phyloP scores from a whole-genome alignment of 2,888 invertebrate genomes.

The Drosophila mettleri region DNA sequence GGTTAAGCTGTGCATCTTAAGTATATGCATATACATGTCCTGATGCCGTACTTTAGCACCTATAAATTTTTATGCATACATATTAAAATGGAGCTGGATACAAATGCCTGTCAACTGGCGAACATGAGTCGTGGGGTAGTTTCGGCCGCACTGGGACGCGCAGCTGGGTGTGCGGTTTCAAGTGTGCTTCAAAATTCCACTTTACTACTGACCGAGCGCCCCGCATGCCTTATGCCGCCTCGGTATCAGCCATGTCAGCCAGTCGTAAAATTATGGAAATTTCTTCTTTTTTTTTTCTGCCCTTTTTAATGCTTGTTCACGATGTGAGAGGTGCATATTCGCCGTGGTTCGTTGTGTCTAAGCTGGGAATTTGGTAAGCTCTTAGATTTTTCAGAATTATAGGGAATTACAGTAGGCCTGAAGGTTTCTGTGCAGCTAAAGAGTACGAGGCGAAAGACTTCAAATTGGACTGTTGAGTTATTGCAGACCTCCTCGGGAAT shows the following conservation, averaged over 20 bases:
- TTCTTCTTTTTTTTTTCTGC: slow-evolving; percentile 63
- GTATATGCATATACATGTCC: slow-evolving; percentile 69
- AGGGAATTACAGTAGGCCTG: too few relatives aligned
- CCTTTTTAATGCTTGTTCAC: neutral
- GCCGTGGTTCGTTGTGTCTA: too few relatives aligned
- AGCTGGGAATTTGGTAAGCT: too few relatives aligned
- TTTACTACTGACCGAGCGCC: slow-evolving; percentile 54
- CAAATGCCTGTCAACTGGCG: slow-evolving; percentile 56
- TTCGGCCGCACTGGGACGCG: slow-evolving; percentile 9
- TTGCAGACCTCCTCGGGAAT: too few relatives aligned
- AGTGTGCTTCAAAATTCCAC: slow-evolving; percentile 63
- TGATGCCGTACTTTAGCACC: slow-evolving; percentile 73
- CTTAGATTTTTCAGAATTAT: too few relatives aligned
- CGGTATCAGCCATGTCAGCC: slow-evolving; percentile 43
- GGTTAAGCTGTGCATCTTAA: slow-evolving; percentile 44
- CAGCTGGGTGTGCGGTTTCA: slow-evolving; percentile 42
- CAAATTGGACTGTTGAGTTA: too few relatives aligned
- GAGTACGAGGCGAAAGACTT: too few relatives aligned
- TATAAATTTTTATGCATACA: slow-evolving; percentile 77
- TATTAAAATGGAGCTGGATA: slow-evolving; percentile 60
- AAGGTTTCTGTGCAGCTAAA: too few relatives aligned
- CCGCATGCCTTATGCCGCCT: neutral
- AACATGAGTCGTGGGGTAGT: slow-evolving; percentile 9
- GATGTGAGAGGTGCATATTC: neutral
- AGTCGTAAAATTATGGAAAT: slow-evolving; percentile 80